Base-by-base conservation (phyloP, 2,797 vertebrate genomes). In the Acanthurus tractus region DNA sequence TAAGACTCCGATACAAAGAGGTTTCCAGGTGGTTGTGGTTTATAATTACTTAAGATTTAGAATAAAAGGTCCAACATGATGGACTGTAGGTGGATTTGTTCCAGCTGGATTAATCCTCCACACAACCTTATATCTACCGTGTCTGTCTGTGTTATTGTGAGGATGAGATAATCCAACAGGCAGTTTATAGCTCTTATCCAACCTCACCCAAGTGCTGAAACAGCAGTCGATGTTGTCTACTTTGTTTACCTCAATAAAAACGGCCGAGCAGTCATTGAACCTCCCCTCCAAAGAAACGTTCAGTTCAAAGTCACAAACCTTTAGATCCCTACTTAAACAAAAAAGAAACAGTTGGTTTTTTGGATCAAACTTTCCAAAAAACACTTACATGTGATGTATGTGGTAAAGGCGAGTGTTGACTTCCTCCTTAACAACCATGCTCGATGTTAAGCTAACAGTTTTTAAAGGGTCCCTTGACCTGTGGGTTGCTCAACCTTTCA, bases 361-460 rank as follows among this genome's bases (percentile, higher is more conserved):
- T 0, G 64, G 69, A 87, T 83, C 64, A 83, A 90, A 88, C 75
- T 87, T 88, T 88, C 80, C 87, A 72, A 66, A 92, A 93, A 93
- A 90, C 87, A 93, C 87, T 94, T 88, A 70, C 76, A 86, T 36
- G 81, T 88, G 88, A 89, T 85, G 63, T 81, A 90, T 87, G 81
- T 44, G 42, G 72, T 72, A 36, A 85, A 75, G 63, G 52, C 67
- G 71, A 63, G 87, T 68, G 80, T 83, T 86, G 78, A 91, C 89
- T 87, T 90, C 84, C 89, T 86, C 79, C 71, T 79, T 81, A 89
- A 92, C 62, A 42, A 66, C 85, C n/a, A 0, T 53, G 66, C 82
- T 91, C 10, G 4, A 71, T 66, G 85, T 91, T 86, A 89, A 87
- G 82, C 72, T 85, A 91, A 92, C 87, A 86, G 86, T 90, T 91